Base-by-base conservation (phyloP, 2,797 vertebrate species). In the Gambusia yucatana region DNA sequence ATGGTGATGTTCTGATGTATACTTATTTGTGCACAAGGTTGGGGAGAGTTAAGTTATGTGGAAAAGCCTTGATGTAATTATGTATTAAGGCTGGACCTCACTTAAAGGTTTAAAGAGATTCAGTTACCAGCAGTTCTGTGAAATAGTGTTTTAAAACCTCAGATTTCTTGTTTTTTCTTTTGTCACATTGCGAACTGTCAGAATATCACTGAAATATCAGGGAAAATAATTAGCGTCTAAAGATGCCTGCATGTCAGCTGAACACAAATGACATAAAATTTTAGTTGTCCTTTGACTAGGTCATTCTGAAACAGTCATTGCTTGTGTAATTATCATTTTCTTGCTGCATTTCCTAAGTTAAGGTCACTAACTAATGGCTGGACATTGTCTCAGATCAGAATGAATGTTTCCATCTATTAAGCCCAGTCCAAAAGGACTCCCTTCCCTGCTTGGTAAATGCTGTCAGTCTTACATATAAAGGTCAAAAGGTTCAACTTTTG, bases 1-100 rank as follows among this genome's bases (percentile, higher is more conserved):
- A 92, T 94, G 88, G 79, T 74, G 86, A 90, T 93, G 88, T 89
- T 94, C 91, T 87, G 88, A 91, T 94, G 85, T 92, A 87, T 89
- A 88, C 90, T 94, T 94, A 89, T 93, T 93, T 94, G 90, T 92
- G 86, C 86, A 81, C 87, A 71, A 61, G 75, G 81, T 81, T 72
- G 3, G 73, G 75, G 73, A 70, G 82, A 89, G 81, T 91, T 91
- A 91, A 92, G 75, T 87, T 93, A 91, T 92, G 77, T 87, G 84
- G 76, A 86, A 73, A 75, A 81, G 86, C 76, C 80, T 87, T 85
- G 75, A 72, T 82, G 63, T n/a, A 63, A 67, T 73, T 86, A 11
- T 57, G 70, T 78, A 57, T 87, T 86, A 36, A 74, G 74, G 20
- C 36, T 0, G 47, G 28, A 17, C 28, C 25, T 13, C 39, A 69